Percentiles rank a stretch among this genome's conserved stretches.
These are phyloP conservation scores for Urosaurus nigricauda DNA, from an alignment of 2,797 vertebrate species.

Conservation along the genomic window DNA sequence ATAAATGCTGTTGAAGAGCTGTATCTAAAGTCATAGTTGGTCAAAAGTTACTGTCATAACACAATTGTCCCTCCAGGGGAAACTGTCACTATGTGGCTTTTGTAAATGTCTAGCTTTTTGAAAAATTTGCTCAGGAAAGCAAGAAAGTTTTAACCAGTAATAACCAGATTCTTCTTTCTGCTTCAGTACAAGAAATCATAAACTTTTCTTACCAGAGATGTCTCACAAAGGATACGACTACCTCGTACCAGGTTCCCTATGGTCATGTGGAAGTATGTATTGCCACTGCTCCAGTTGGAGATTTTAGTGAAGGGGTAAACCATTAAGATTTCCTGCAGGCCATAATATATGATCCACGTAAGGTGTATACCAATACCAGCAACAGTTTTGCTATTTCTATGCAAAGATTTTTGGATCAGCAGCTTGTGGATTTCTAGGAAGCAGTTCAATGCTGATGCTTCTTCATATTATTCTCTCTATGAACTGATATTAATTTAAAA, in stretches of 20 bases:
- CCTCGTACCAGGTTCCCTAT: slow-evolving; percentile 90
- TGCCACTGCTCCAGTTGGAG: slow-evolving; percentile 96
- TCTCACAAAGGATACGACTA: slow-evolving; percentile 94
- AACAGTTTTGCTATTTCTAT: background rate
- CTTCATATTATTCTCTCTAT: background rate
- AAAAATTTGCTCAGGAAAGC: background rate
- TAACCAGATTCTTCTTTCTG: background rate
- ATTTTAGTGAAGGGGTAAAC: slow-evolving; percentile 92
- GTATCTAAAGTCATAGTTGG: background rate
- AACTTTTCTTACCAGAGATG: slow-evolving; percentile 90
- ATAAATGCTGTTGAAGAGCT: background rate
- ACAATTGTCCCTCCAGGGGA: background rate
- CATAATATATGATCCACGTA: slow-evolving; percentile 22
- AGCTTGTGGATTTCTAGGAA: background rate
- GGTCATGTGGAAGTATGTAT: slow-evolving; percentile 97
- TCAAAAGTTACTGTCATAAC: background rate
- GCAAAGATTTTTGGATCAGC: background rate
- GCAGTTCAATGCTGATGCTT: background rate
- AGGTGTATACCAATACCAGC: background rate
- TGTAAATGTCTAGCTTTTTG: background rate
- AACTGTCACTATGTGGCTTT: background rate
- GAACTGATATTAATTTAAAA: background rate
- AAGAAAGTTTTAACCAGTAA: background rate
- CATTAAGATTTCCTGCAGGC: slow-evolving; percentile 86
- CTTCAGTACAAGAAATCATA: background rate